Evolutionary conservation across 2,797 vertebrate species (phyloP), one percentile per base, ranked within the genome.

Genomic region (Enteromius radiatus): DNA sequence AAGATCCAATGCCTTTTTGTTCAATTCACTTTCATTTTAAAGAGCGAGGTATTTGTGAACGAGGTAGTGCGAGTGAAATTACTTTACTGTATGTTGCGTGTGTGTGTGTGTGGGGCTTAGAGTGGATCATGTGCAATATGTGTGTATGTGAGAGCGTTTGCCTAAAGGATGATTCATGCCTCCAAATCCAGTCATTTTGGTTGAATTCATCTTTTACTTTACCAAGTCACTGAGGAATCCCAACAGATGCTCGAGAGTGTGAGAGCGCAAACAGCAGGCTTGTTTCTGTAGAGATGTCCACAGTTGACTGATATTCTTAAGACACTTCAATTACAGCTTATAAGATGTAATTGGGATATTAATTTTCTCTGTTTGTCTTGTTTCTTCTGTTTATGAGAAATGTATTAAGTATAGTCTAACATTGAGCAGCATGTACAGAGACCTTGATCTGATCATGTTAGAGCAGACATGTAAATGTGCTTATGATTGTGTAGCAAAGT

Each of bases 401-500:
- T 88, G 78, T 76, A 91, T 84, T 93, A 89, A 91, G 88, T 88
- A 84, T 84, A 80, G 69, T 83, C 81, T 90, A 91, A 91, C 87
- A 84, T 85, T 81, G 86, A 91, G 88, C 88, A 87, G 89, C 84
- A 89, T 89, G 88, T 90, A 86, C 84, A 88, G 78, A 90, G 83
- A 80, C 84, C 86, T 90, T 88, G 90, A 91, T 90, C 88, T 88
- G 82, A 87, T 89, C 45, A 74, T 91, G 89, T 89, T 92, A 91
- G 90, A 91, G 83, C 85, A 89, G 86, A 86, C 89, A 89, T 84
- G 38, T 23, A 71, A 81, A 82, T 84, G 61, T 79, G 89, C 86
- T 87, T 91, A 89, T 90, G 87, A 90, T 86, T 88, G 87, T 91
- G 91, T 93, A 93, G 92, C 90, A 92, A 92, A 92, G 91, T 93